Base-by-base conservation (phyloP, 2,888 invertebrate species). In the Sclerodermus sp. region DNA sequence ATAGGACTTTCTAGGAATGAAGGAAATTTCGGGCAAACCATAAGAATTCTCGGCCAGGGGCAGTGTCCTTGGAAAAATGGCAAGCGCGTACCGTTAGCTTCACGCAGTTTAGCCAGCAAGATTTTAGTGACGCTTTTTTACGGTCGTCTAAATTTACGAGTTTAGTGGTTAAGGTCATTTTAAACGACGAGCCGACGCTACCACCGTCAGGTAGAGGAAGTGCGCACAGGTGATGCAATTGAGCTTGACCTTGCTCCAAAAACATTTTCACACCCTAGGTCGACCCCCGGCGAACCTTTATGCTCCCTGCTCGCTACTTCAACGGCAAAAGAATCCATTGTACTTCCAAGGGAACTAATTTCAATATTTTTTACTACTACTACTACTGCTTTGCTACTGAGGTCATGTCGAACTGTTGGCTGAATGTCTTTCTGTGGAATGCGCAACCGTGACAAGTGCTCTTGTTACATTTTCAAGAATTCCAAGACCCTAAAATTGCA, bases 171-270 rank as follows among this genome's bases (percentile, higher is more conserved):
- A 55, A 51, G 57, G 59, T 53, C 59, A 49, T 51, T 49, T 49
- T 17, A 44, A 37, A 42, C 45, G 30, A 38, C 45, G 14, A 29
- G n/a, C 6, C 14, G 13, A 6, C 32, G 32, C 40, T 12, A 37
- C 42, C 62, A 66, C n/a, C n/a, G n/a, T n/a, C n/a, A n/a, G n/a
- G n/a, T n/a, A 64, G 58, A 62, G 57, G 43, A 38, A 47, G 38
- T 6, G 31, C 29, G 57, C 63, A 70, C 75, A 76, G 74, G 76
- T 77, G 76, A 74, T 60, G 74, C 72, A 73, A 75, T 71, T 67
- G 64, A 62, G 60, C 53, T 41, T 55, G 71, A 71, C 77, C 77
- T 77, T 71, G 74, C 67, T 65, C 72, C 48, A 61, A 60, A 73
- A 75, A 70, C 62, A 60, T 70, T 71, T 70, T 67, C 57, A 58